Evolutionary conservation across 2,797 vertebrate genomes (phyloP), one percentile per base, ranked within the genome.

Genomic region (Lateolabrax maculatus): DNA sequence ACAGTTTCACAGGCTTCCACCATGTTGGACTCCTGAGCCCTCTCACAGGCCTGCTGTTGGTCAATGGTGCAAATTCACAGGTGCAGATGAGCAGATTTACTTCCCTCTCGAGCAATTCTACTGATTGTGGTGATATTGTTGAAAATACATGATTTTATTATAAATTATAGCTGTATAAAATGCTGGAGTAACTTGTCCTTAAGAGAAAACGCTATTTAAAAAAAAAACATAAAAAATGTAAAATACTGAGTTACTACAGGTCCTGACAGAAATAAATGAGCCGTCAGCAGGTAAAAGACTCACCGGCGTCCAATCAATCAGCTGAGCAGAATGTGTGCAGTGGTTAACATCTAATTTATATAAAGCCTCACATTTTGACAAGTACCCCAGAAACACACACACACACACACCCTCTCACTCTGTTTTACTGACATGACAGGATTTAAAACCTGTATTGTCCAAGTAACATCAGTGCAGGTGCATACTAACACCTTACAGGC

Each of bases 281-380:
- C 46, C 31, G 48, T 48, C 55, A 41, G 63, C 43, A 56, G 49
- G 16, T 60, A 19, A 27, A 48, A 51, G 19, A 27, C 49, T 79
- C 62, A 66, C 46, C 68, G 65, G 61, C 19, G 61, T 44, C 67
- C 51, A 51, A 48, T 49, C 71, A 18, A 36, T 80, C 69, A 63
- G n/a, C 41, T 44, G 23, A 67, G 23, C 39, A 15, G 64, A 9
- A n/a, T n/a, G n/a, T n/a, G 34, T 34, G 43, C 34, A 7, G 3
- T n/a, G n/a, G n/a, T n/a, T n/a, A 74, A 18, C 60, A 41, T 53
- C 29, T 48, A 48, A 48, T 66, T 60, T 19, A 66, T 76, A 34
- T 48, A 8, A 53, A 66, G 71, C 46, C 23, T 71, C 53, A 39
- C 9, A 18, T 13, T 15, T 0, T 73, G 70, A 55, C 77, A 48